Base-by-base conservation (phyloP, 2,888 invertebrate genomes). In the Myathropa florea region DNA sequence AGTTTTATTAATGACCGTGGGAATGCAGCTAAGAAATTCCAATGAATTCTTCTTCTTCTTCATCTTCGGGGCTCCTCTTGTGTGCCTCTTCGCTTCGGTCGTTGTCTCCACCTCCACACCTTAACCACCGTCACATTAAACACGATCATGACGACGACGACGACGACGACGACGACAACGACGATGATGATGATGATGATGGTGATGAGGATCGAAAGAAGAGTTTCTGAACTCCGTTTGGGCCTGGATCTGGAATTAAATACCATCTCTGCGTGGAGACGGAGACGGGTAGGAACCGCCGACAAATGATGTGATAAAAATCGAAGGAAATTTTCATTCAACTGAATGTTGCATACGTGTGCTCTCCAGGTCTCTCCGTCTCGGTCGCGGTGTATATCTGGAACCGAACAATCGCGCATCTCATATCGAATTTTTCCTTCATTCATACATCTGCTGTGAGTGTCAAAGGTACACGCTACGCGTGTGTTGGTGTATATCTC, bases 1-100 rank as follows among this genome's bases (percentile, higher is more conserved):
- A 91, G 91, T 91, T 91, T 91, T 91, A 91, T 91, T 91, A 91
- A 91, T 91, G 91, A 89, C 91, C 91, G 91, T 91, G 91, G 91
- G 91, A 91, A 91, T 86, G 86, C 86, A 83, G 83, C 78, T 46
- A 86, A 83, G 75, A 75, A 86, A 86, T 86, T 86, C 86, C 86
- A 86, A 86, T 83, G 86, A 86, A 86, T 86, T 78, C 86, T 71
- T 78, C 70, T 63, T 83, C 79, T 57, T 83, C 73, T 75, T 73
- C 65, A 18, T 59, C 59, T n/a, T n/a, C n/a, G n/a, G 24, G 26
- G 6, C 60, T 60, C 24, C 24, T 57, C 24, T 12, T 24, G 57
- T 57, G 46, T 57, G 57, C 57, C 23, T 26, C 24, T 23, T 26
- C 57, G 9, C 12, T 18, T 18, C 21, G 33, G 30, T 60, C 60